Conservation (phyloP, 2,113 vertebrate species). For the Planiliza haematocheilus region DNA sequence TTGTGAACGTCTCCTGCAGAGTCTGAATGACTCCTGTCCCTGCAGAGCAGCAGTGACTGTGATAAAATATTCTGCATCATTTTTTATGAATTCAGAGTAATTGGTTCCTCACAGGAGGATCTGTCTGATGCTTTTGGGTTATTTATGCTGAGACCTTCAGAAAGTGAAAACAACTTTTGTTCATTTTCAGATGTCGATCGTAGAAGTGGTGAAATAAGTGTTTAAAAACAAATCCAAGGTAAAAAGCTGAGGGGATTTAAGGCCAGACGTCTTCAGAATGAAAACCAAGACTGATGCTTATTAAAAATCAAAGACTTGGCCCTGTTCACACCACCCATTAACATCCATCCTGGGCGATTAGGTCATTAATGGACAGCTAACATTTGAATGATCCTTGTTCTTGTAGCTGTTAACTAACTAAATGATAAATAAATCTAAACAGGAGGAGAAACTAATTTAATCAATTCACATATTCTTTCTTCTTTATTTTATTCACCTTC, state of each 20-base stretch:
- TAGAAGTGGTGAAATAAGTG: not conserved
- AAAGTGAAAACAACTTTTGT: not conserved
- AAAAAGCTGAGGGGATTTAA: conserved; percentile 6
- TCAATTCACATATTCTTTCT: too few species aligned
- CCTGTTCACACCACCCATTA: too few species aligned
- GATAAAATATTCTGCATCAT: not conserved
- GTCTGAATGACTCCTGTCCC: not conserved
- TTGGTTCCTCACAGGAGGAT: not conserved
- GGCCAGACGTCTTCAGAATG: conserved; percentile 2
- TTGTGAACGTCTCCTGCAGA: not conserved
- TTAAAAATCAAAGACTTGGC: not conserved
- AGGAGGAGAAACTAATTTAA: too few species aligned
- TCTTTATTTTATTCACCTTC: too few species aligned
- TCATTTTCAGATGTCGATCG: not conserved
- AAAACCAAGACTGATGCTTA: not conserved
- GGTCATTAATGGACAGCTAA: too few species aligned
- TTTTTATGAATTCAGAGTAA: not conserved
- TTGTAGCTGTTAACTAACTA: too few species aligned
- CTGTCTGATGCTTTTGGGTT: not conserved
- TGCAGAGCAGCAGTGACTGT: not conserved
- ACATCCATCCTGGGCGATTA: too few species aligned
- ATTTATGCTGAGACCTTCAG: conserved; percentile 3
- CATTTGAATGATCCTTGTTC: too few species aligned
- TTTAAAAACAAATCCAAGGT: not conserved
- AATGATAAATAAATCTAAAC: too few species aligned